A percentile compares a stretch with the other conserved stretches of the same genome.
Evolutionary conservation across 2,888 invertebrate genomes (phyloP).

Genomic region (Pyrrhosoma nymphula): DNA sequence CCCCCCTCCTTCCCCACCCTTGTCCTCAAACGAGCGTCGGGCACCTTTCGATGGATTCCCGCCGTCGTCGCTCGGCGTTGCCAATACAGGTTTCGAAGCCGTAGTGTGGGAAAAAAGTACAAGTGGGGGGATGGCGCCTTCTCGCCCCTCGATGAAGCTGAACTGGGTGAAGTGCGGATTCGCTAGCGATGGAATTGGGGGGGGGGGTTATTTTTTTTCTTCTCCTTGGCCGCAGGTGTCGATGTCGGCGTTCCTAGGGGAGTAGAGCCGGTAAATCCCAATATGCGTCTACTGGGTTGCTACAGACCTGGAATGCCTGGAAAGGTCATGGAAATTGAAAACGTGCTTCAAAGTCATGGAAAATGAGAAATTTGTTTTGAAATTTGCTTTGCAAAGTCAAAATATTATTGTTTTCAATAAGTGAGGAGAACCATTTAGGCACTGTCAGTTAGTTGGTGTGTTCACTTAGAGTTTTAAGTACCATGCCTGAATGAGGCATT

Average conservation of each 20-base stretch:
- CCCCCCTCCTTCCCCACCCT: neutral
- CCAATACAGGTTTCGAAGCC: constrained; percentile 32
- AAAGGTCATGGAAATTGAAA: too few species aligned
- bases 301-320: too few species aligned
- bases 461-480: too few species aligned
- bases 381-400: too few species aligned
- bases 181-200: neutral
- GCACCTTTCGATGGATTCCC: constrained; percentile 29
- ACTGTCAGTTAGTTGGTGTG: too few species aligned
- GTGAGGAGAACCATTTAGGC: too few species aligned
- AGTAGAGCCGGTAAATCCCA: too few species aligned
- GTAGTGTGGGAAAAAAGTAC: neutral
- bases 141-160: neutral
- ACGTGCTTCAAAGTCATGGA: too few species aligned
- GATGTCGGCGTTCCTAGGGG: neutral
- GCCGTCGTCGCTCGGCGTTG: constrained; percentile 16
- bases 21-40: neutral
- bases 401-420: too few species aligned
- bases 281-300: too few species aligned
- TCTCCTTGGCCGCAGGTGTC: neutral
- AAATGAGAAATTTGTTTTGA: too few species aligned
- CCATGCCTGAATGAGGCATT: too few species aligned
- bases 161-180: neutral
- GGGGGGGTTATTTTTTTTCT: neutral
- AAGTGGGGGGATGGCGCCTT: neutral